phyloP scores from a whole-genome alignment of 2,888 invertebrate species.

The Drosophila rubida region DNA sequence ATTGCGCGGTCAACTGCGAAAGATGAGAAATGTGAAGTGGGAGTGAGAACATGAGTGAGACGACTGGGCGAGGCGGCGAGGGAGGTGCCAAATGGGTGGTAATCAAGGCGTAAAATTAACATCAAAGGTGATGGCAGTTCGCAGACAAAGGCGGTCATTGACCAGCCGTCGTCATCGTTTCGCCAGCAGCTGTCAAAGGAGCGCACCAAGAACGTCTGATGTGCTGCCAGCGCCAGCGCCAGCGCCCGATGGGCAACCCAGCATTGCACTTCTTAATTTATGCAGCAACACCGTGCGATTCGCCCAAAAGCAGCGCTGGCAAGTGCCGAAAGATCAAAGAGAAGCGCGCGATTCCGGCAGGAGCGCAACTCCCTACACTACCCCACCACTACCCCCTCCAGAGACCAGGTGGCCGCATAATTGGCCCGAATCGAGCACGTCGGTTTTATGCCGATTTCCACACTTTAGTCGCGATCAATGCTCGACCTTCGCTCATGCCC shows the following conservation, averaged over 20 bases:
- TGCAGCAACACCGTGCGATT: slow-evolving; percentile 51
- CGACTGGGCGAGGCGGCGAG: background rate
- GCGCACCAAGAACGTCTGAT: slow-evolving; percentile 15
- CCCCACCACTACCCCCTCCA: background rate
- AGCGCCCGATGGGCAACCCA: background rate
- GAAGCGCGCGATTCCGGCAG: slow-evolving; percentile 35
- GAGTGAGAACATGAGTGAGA: slow-evolving; percentile 17
- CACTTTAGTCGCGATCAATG: too few relatives aligned
- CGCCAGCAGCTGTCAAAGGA: slow-evolving; percentile 42
- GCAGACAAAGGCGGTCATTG: slow-evolving; percentile 51
- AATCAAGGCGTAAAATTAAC: slow-evolving; percentile 33
- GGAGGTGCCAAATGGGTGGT: slow-evolving; percentile 5
- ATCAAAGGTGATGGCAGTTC: slow-evolving; percentile 64
- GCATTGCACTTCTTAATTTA: slow-evolving; percentile 62
- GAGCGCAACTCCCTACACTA: slow-evolving; percentile 1
- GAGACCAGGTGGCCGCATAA: too few relatives aligned
- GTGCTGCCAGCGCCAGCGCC: background rate
- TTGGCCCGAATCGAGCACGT: background rate
- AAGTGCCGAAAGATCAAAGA: slow-evolving; percentile 66
- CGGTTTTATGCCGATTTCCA: background rate
- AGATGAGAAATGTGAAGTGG: slow-evolving; percentile 8
- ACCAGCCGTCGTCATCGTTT: slow-evolving; percentile 39
- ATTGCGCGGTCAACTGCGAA: slow-evolving; percentile 85
- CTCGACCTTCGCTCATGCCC: slow-evolving; percentile 60
- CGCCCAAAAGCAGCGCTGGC: slow-evolving; percentile 6